Evolutionary conservation across 1,140 invertebrate genomes (phyloP).

Genomic region (Lepidurus couesii): DNA sequence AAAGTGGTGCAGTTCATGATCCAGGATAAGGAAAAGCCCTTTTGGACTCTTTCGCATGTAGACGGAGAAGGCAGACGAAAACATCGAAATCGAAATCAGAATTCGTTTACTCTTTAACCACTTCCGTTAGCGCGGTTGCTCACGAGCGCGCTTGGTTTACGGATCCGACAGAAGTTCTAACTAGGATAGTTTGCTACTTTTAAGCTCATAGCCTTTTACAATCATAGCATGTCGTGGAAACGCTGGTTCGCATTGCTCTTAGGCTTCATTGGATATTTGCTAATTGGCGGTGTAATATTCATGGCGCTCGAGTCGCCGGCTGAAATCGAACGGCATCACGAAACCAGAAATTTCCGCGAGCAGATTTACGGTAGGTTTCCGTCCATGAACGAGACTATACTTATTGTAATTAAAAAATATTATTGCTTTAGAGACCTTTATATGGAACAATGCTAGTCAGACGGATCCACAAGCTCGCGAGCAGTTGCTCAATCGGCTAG

Average conservation of each 20-base stretch:
- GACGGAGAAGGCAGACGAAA: too few species aligned
- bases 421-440: slow-evolving; percentile 27
- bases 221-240: slow-evolving; percentile 20
- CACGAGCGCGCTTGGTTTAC: not conserved
- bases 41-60: too few species aligned
- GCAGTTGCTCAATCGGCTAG: slow-evolving; percentile 53
- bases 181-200: too few species aligned
- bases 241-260: slow-evolving; percentile 44
- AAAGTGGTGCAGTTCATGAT: not conserved
- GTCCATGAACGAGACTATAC: not conserved
- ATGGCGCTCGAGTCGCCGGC: slow-evolving; percentile 64
- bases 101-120: not conserved
- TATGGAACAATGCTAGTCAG: slow-evolving; percentile 49
- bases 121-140: not conserved
- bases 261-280: slow-evolving; percentile 64
- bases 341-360: slow-evolving; percentile 45
- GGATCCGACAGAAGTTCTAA: not conserved
- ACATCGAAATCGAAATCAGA: not conserved
- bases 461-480: slow-evolving; percentile 54
- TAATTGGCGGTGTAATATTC: slow-evolving; percentile 68
- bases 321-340: slow-evolving; percentile 53
- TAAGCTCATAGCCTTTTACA: not conserved
- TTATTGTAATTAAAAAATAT: not conserved
- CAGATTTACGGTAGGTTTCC: slow-evolving; percentile 40
- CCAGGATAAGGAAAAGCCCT: not conserved